A percentile compares a stretch with the other conserved stretches of the same genome.
Evolutionary conservation across 2,113 vertebrate genomes (phyloP).

Genomic region (Grammomys dolichurus): DNA sequence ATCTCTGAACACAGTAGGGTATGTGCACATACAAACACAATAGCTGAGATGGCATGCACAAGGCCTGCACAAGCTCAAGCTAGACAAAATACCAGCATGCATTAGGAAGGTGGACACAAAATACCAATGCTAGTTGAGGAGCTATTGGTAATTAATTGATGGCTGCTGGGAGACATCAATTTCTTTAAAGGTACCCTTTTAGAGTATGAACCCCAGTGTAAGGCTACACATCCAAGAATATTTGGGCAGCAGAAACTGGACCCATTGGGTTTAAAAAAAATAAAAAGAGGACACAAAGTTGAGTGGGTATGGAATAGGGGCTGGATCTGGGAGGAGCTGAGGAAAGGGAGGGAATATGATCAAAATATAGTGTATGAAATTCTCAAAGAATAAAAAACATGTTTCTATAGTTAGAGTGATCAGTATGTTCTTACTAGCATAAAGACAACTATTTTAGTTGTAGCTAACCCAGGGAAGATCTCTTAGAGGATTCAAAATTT

Average conservation of each 20-base stretch:
- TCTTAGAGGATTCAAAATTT: neutral
- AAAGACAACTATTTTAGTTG: conserved; percentile 5
- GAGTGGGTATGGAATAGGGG: neutral
- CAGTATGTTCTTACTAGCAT: neutral
- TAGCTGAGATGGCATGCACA: neutral
- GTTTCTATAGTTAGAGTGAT: conserved; percentile 7
- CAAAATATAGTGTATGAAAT: neutral
- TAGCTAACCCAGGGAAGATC: neutral
- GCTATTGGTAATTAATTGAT: neutral
- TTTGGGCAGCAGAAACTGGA: neutral
- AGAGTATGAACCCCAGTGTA: neutral
- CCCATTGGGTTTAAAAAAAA: neutral
- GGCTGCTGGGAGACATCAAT: neutral
- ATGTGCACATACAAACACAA: neutral
- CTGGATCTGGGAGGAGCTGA: neutral
- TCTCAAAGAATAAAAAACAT: neutral
- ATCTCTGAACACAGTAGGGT: neutral
- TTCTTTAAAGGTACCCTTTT: neutral
- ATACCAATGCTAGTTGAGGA: neutral
- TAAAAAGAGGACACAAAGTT: neutral
- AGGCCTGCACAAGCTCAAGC: neutral
- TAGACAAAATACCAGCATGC: neutral
- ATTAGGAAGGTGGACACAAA: neutral
- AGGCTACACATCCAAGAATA: neutral
- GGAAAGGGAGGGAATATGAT: neutral